A percentile compares a stretch with the other conserved stretches of the same genome.
Evolutionary conservation across 2,888 invertebrate species (phyloP).

Genomic region (Pseudococcus longispinus): DNA sequence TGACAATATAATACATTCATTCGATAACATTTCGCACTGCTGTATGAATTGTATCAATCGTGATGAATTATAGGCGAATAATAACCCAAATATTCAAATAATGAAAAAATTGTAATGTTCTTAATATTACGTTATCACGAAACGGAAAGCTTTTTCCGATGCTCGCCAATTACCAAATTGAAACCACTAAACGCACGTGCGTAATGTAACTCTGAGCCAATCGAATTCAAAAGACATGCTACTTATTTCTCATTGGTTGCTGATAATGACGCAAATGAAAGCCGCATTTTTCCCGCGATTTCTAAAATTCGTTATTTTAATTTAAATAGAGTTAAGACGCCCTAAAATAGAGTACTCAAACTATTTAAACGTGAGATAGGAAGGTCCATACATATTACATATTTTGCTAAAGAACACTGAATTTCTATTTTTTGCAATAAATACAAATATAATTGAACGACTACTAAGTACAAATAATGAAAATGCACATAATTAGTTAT

Average conservation of each 20-base stretch:
- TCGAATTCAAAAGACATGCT: background rate
- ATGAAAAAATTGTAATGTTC: background rate
- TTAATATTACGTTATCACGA: background rate
- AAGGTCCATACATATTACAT: too few species aligned
- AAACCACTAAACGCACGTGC: background rate
- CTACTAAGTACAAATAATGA: background rate
- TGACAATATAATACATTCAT: background rate
- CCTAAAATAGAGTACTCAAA: too few species aligned
- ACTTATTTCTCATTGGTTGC: background rate
- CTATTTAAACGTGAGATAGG: too few species aligned
- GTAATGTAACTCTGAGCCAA: background rate
- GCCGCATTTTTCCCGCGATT: background rate
- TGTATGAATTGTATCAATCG: background rate
- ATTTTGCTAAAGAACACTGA: too few species aligned
- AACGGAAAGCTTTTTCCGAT: too few species aligned
- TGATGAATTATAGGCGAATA: background rate
- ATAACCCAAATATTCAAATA: background rate
- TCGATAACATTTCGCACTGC: background rate
- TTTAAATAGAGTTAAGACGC: background rate
- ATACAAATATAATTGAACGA: too few species aligned
- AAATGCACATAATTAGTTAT: slow-evolving; percentile 53
- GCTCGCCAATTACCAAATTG: too few species aligned
- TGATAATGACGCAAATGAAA: background rate
- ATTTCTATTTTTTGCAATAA: too few species aligned
- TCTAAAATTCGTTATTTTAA: background rate